These are phyloP conservation scores for Scopus umbretta DNA, from an alignment of 2,113 vertebrate genomes.

Conservation along the genomic window DNA sequence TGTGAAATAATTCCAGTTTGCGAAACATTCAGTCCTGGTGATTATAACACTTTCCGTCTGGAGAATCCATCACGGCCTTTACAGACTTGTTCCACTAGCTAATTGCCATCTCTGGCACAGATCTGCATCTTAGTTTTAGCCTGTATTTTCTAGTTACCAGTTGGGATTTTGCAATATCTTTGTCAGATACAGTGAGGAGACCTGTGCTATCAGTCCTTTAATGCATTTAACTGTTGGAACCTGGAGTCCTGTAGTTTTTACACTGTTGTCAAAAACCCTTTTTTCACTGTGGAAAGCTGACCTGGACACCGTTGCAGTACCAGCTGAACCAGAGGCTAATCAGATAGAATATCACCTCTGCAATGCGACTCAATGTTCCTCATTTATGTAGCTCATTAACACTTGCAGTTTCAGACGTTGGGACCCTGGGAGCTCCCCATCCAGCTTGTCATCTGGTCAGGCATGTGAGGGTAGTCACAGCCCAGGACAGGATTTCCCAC, in stretches of 20 bases:
- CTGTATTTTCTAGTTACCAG: not conserved
- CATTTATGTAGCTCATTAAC: not conserved
- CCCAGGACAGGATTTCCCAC: not conserved
- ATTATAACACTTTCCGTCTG: not conserved
- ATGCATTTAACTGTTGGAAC: not conserved
- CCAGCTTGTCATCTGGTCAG: not conserved
- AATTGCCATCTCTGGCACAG: not conserved
- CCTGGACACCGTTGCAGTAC: not conserved
- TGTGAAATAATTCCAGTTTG: not conserved
- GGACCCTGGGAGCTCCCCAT: not conserved
- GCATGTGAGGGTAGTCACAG: not conserved
- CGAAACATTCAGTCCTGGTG: not conserved
- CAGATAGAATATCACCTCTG: not conserved
- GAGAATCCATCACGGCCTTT: not conserved
- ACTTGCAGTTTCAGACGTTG: not conserved
- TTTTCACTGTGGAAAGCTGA: not conserved
- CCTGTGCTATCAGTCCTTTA: not conserved
- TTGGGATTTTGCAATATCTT: not conserved
- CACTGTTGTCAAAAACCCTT: not conserved
- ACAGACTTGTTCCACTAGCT: slow-evolving; percentile 34
- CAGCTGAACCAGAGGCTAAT: not conserved
- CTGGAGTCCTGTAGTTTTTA: not conserved
- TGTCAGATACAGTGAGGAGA: not conserved
- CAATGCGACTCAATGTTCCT: not conserved
- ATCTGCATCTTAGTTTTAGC: not conserved